Evolutionary conservation across 2,888 invertebrate species (phyloP), one percentile per base, ranked within the genome.

Genomic region (Hypomecis atomaria): DNA sequence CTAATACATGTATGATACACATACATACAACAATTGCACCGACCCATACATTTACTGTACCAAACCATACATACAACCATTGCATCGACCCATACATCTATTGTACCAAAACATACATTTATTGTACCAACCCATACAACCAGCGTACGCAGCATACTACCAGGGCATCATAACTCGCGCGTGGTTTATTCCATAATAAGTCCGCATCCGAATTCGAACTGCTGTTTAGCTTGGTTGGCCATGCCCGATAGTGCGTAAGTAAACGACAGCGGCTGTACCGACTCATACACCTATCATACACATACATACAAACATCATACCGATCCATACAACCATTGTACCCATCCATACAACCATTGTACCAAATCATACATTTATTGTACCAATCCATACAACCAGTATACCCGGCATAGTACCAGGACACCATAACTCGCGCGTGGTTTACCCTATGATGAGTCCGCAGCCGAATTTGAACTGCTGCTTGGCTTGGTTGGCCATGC

Each of bases 381-480:
- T 52, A 11, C 9, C 7, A 33, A 53, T 6, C n/a, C 3, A 34
- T 42, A 57, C 57, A 40, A 47, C 40, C 8, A 23, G 9, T 40
- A 6, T 7, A 42, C 1, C 11, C 48, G 7, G 48, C 49, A 11
- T 5, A 0, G 0, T 23, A 23, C 23, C 23, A 23, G 23, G 23
- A 3, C 23, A 23, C 23, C 23, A 23, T 23, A 23, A 54, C 45
- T 62, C 57, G 47, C 11, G 52, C 49, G 6, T 70, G 55, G 63
- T 54, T 71, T 96, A 98, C 84, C 99, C 99, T 79, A 99, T 97
- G 84, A 99, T 96, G 77, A 99, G 95, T 66, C 99, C 99, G 82
- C 98, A 96, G 72, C 99, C 99, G 78, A 99, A 96, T 88, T 97
- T 96, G 91, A 98, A 98, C 83, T 97, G 96, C 84, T 96, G 96